These are phyloP conservation scores for Tylochromis polylepis DNA, from an alignment of 2,113 vertebrate genomes.

Conservation along the genomic window DNA sequence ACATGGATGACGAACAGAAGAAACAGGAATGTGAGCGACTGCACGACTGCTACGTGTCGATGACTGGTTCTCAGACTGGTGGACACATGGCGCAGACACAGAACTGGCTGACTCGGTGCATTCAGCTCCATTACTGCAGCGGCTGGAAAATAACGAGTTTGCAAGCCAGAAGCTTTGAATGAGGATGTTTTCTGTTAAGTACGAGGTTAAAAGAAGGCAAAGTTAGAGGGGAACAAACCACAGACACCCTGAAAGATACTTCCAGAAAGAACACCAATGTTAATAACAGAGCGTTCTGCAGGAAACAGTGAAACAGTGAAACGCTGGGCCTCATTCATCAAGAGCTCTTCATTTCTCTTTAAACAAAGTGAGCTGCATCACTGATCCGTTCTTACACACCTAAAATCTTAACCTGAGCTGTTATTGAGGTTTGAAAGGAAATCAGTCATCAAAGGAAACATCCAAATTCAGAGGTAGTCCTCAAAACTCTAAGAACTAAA, in stretches of 20 bases:
- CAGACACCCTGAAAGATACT: background rate
- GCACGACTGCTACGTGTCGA: background rate
- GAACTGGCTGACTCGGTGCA: background rate
- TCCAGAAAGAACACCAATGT: background rate
- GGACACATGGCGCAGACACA: background rate
- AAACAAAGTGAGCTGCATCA: background rate
- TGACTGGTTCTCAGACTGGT: background rate
- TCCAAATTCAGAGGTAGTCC: background rate
- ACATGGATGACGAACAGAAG: background rate
- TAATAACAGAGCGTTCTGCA: background rate
- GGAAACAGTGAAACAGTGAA: background rate
- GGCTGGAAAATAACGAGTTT: background rate
- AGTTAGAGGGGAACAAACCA: background rate
- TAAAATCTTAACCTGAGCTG: background rate
- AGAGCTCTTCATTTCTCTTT: background rate
- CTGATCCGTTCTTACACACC: background rate
- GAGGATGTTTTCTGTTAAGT: background rate
- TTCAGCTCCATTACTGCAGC: background rate
- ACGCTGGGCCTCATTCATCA: background rate
- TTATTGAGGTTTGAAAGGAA: background rate
- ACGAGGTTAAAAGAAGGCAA: background rate
- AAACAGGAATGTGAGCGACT: background rate
- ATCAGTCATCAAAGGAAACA: background rate
- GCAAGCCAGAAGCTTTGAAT: background rate
- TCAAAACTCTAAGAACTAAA: background rate